Conservation (phyloP, 1,140 invertebrate species). For the Drosophila micromelanica region DNA sequence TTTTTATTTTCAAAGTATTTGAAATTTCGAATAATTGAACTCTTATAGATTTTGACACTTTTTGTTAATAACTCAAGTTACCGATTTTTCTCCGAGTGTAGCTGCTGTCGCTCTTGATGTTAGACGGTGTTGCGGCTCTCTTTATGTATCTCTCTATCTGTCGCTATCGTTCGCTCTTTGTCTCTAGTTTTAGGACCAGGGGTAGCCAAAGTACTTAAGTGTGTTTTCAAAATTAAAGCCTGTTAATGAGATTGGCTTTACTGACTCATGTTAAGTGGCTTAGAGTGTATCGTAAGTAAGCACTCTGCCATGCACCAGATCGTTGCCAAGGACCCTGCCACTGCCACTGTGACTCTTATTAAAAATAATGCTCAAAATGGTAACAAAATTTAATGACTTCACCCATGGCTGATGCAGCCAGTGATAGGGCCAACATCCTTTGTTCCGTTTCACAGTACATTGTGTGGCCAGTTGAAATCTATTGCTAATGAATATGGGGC, state of each 20-base stretch:
- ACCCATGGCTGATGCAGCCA: conserved; percentile 2
- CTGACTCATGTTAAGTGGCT: conserved; percentile 81
- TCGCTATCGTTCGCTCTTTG: not conserved
- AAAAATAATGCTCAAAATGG: conserved; percentile 67
- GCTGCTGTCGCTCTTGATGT: conserved; percentile 22
- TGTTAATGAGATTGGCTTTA: conserved; percentile 82
- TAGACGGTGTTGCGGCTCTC: conserved; percentile 27
- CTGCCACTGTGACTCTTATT: conserved; percentile 54
- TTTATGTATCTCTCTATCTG: conserved; percentile 5
- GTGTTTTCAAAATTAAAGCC: conserved; percentile 82
- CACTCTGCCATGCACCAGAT: conserved; percentile 60
- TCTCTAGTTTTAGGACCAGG: not conserved
- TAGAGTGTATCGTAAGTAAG: conserved; percentile 78
- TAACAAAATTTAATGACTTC: conserved; percentile 56
- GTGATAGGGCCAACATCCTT: not conserved
- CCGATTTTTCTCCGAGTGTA: not conserved
- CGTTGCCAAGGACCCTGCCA: not conserved
- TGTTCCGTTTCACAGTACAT: not conserved
- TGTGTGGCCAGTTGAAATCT: conserved; percentile 26
- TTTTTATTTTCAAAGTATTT: no score
- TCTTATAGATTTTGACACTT: no score
- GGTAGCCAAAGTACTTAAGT: conserved; percentile 65
- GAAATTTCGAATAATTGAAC: no score
- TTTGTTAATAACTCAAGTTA: no score
- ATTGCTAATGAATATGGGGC: conserved; percentile 34